Base-by-base conservation (phyloP, 2,888 invertebrate species). In the Epinotia demarniana region DNA sequence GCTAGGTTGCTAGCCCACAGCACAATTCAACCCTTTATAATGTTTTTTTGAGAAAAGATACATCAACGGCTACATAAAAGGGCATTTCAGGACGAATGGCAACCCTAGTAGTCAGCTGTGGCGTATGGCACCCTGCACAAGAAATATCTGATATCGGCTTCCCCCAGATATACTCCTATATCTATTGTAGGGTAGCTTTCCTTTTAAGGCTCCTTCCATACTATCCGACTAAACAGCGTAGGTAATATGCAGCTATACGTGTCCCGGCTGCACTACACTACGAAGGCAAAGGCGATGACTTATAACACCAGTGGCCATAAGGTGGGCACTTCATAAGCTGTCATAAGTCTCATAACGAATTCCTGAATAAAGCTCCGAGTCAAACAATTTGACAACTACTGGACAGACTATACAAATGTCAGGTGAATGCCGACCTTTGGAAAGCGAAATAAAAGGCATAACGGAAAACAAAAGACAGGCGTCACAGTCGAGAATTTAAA, bases 141-240 rank as follows among this genome's bases (percentile, higher is more conserved):
- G 67, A 55, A 68, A 73, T 68, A 73, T 73, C 73, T 68, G 73
- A 68, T 73, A 68, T 68, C 55, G 61, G 43, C 55, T 73, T 61
- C 68, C 62, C 12, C 53, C 49, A 55, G n/a, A 67, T 53, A 66
- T 62, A 63, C 18, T 18, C 3, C 12, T 23, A 23, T 23, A 23
- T n/a, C 11, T 49, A 23, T 27, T n/a, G 53, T 62, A 53, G 49
- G n/a, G 16, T 27, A 64, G 12, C 0, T 33, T 33, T n/a, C 11
- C 53, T 53, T 53, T n/a, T 53, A 2, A n/a, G 1, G 53, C 53
- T n/a, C n/a, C 8, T 16, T 53, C 8, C 6, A 53, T 53, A 53
- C n/a, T 53, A 53, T n/a, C 8, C 6, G 8, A 53, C 53, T 53
- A 9, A 39, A 8, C 39, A 8, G 39, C 39, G 9, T 39, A 39